Evolutionary conservation across 2,113 vertebrate species (phyloP).

Genomic region (Cynopterus brachyotis): DNA sequence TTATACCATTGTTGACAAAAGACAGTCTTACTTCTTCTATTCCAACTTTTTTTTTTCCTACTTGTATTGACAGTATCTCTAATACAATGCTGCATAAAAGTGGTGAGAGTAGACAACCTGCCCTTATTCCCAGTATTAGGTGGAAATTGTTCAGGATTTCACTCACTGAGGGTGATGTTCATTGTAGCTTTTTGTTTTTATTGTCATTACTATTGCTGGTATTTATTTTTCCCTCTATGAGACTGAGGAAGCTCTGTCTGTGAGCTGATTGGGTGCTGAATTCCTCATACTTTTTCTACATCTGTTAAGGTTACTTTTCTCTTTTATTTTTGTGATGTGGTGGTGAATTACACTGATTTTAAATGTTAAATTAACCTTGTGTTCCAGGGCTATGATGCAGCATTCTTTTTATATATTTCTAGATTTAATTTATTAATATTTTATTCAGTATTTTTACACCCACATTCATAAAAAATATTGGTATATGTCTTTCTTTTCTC

Average conservation of each 20-base stretch:
- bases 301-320: neutral
- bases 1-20: neutral
- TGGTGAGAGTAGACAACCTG: neutral
- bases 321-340: neutral
- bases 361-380: slow-evolving; percentile 9
- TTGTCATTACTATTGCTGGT: neutral
- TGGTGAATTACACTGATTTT: neutral
- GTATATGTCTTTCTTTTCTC: neutral
- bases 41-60: neutral
- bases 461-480: neutral
- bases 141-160: neutral
- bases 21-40: neutral
- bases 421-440: slow-evolving; percentile 31
- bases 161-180: neutral
- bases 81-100: neutral
- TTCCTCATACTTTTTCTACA: slow-evolving; percentile 20
- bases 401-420: neutral
- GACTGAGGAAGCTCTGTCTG: neutral
- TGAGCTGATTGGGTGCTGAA: neutral
- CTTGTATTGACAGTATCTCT: neutral
- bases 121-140: neutral
- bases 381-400: neutral
- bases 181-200: neutral
- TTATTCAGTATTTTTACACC: slow-evolving; percentile 10
- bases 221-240: neutral